Base-by-base conservation (phyloP, 2,113 vertebrate genomes). In the Eira barbara region DNA sequence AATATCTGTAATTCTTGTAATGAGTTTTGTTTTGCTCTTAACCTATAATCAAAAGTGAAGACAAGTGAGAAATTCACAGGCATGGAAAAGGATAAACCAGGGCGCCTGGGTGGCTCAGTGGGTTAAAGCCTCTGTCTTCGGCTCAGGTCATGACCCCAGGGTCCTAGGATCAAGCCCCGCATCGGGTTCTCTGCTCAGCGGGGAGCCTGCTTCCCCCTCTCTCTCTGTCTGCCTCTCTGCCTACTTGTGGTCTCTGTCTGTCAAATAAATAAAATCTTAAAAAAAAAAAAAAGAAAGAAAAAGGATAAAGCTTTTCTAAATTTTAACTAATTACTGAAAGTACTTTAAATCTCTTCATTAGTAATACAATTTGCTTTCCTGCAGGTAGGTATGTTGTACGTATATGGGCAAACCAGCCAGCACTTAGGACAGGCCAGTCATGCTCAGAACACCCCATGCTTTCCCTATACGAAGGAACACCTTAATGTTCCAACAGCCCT, bases 281-380 rank as follows among this genome's bases (percentile, higher is more conserved):
- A 52, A 52, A 52, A 52, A 52, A 17, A 18, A 49, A 49, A 49
- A 47, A 47, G 45, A 47, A 11, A 52, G 15, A 52, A 52, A 88
- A 63, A n/a, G 57, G 8, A 9, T 57, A 74, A 74, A 87, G 21
- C 11, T 45, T 76, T 74, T 31, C 67, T 89, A 49, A 67, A 92
- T 71, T 92, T 74, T 82, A 76, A 88, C 65, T 82, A 10, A 71
- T 91, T 59, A 73, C 29, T 55, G 65, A 65, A 76, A 67, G 6
- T 87, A 83, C 31, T 95, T 93, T 89, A 83, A 82, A 93, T 82
- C 27, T 57, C 45, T 93, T 92, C 29, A 78, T 83, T 34, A 36
- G 17, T 79, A 67, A 94, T 39, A 36, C 55, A 86, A 34, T 65
- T 45, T 49, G 27, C 7, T 42, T 25, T 65, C 67, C 12, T 59